Evolutionary conservation across 2,888 invertebrate species (phyloP), one percentile per base, ranked within the genome.

Genomic region (Scaptodrosophila latifasciaeformis): DNA sequence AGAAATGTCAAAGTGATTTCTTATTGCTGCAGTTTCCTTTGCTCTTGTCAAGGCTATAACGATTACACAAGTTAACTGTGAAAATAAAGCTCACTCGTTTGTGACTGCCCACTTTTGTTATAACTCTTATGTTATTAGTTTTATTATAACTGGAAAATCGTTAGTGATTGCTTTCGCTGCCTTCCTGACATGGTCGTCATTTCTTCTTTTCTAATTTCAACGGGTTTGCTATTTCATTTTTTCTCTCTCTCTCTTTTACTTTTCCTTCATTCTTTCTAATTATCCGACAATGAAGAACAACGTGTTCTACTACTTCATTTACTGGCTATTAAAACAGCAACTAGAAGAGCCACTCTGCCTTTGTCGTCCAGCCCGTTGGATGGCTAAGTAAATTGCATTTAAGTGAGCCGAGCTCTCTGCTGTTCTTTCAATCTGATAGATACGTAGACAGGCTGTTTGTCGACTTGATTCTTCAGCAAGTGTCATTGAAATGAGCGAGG

Each of bases 221-320:
- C 62, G 61, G 68, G 71, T 66, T 71, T 62, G n/a, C n/a, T n/a
- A n/a, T n/a, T n/a, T n/a, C n/a, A n/a, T n/a, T n/a, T n/a, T n/a
- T n/a, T n/a, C n/a, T n/a, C n/a, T n/a, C n/a, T n/a, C n/a, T n/a
- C n/a, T n/a, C n/a, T n/a, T n/a, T n/a, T n/a, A n/a, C n/a, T n/a
- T n/a, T n/a, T 70, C 63, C 63, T 70, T 64, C 67, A 24, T 24
- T 70, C 64, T 64, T 68, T 65, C 67, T 76, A 75, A 71, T 67
- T 67, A 64, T 50, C 55, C 55, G 15, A 51, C 58, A 58, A 49
- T 59, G 58, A 19, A 19, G 24, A 3, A 9, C 19, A 49, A 63
- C 67, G 50, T 60, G 67, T 63, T 54, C 67, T 64, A 75, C 74
- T 70, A 59, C 70, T 67, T 70, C 74, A 70, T 75, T 75, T 59